Evolutionary conservation across 2,113 vertebrate species (phyloP).

Genomic region (Apeltes quadracus): DNA sequence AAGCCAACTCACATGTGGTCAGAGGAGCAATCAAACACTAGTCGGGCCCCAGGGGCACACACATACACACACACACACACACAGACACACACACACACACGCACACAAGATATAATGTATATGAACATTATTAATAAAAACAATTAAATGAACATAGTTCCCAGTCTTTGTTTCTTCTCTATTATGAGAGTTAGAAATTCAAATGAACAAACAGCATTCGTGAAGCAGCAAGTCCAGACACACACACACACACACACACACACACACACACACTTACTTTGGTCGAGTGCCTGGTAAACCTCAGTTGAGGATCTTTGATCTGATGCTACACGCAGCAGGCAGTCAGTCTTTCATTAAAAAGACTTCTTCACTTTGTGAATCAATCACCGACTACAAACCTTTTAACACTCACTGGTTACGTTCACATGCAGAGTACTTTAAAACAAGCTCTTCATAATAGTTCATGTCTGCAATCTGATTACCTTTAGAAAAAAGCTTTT

Average conservation of each 20-base stretch:
- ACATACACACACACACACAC: neutral
- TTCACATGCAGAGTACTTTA: too few relatives aligned
- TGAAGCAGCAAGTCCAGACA: constrained; percentile 21
- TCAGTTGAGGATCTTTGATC: constrained; percentile 54
- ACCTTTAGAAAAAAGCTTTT: too few relatives aligned
- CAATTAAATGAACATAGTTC: constrained; percentile 16
- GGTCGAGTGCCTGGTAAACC: constrained; percentile 46
- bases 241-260: constrained; percentile 19
- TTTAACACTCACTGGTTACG: constrained; percentile 20
- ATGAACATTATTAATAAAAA: neutral
- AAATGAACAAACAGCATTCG: constrained; percentile 7
- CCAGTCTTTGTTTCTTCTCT: neutral
- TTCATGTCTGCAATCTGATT: too few relatives aligned
- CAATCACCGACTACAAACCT: constrained; percentile 13
- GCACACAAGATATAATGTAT: too few relatives aligned
- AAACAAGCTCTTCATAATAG: too few relatives aligned
- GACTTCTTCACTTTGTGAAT: constrained; percentile 11
- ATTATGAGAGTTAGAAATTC: constrained; percentile 8
- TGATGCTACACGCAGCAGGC: constrained; percentile 33
- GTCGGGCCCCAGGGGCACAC: constrained; percentile 41
- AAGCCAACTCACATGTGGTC: constrained; percentile 81
- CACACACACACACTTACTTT: constrained; percentile 12
- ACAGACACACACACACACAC: neutral
- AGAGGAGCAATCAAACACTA: constrained; percentile 82
- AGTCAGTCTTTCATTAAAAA: constrained; percentile 50